phyloP scores from a whole-genome alignment of 2,797 vertebrate species.

The Smutsia temminckii region DNA sequence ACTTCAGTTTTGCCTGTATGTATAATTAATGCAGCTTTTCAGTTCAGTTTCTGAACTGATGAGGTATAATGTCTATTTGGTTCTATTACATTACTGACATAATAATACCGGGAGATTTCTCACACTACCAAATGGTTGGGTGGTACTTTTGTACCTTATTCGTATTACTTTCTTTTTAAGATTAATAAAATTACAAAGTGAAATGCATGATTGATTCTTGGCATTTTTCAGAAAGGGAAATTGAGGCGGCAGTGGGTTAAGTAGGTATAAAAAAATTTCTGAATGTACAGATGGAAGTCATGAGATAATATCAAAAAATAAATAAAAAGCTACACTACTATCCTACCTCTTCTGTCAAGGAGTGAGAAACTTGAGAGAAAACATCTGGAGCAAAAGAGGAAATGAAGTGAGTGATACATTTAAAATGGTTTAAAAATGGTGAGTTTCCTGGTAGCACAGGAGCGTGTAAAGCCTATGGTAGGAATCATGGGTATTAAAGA shows the following conservation, averaged over 20 bases:
- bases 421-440: background rate
- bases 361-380: constrained; percentile 16
- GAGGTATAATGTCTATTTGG: background rate
- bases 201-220: background rate
- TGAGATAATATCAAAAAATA: background rate
- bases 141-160: background rate
- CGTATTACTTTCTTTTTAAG: background rate
- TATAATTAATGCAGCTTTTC: background rate
- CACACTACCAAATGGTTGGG: background rate
- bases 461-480: background rate
- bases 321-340: background rate
- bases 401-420: background rate
- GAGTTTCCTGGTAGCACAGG: background rate
- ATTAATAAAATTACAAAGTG: background rate
- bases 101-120: background rate
- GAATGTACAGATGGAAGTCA: background rate
- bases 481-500: background rate
- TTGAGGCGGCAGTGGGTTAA: background rate
- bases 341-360: background rate
- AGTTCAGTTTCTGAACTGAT: background rate
- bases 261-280: background rate
- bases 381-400: constrained; percentile 28
- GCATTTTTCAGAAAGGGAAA: background rate
- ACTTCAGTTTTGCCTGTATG: background rate
- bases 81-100: background rate